Evolutionary conservation across 2,888 invertebrate genomes (phyloP), one percentile per base, ranked within the genome.

Genomic region (Amphimallon solstitiale): DNA sequence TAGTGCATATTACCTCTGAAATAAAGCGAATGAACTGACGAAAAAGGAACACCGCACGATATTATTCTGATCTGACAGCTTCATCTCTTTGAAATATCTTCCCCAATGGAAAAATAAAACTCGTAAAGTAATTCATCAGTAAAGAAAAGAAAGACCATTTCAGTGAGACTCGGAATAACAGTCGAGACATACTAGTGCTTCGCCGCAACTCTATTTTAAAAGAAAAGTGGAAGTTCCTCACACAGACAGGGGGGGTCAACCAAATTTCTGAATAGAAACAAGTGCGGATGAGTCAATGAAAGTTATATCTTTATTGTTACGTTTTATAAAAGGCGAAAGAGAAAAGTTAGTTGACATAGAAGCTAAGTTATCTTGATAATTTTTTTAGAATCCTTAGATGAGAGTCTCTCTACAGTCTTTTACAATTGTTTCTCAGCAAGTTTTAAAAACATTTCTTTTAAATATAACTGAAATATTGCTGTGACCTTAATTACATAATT

Each of bases 91-190:
- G 73, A 75, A 72, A 75, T 74, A 72, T 74, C 67, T 70, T 68
- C 69, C 74, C 73, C 74, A 60, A 67, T 67, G 72, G 74, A 71
- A 71, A 71, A 71, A 73, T 73, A 72, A 72, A 72, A 71, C 71
- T 71, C 73, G 69, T 70, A 71, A 72, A 71, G 74, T 72, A 73
- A 74, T 73, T 74, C 74, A 74, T 74, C 74, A 73, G 72, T 60
- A 69, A 63, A 62, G 48, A 37, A n/a, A 51, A 62, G 56, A 40
- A 43, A 56, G 56, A 29, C 37, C 43, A 56, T 56, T 56, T 54
- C 56, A 12, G 40, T 14, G 56, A 40, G 40, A 54, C 40, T 40
- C 40, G 12, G 56, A 40, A 56, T 49, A 49, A 29, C 48, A 21
- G 48, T 12, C 48, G 29, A 49, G 48, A 56, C 56, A 10, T 43